Evolutionary conservation across 2,113 vertebrate species (phyloP).

Genomic region (Oophaga pumilio): DNA sequence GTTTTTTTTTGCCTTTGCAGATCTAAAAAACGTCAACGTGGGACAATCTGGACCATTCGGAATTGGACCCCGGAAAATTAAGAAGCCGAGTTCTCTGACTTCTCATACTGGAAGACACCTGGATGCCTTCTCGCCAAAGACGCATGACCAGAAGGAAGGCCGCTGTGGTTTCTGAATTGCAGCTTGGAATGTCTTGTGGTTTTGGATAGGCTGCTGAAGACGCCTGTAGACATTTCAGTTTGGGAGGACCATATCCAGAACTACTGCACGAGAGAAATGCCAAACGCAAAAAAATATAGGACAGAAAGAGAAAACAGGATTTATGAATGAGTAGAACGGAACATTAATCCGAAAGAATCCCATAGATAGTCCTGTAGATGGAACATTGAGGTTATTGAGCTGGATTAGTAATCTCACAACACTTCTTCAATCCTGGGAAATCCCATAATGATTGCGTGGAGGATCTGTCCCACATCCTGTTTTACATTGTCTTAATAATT

Average conservation of each 20-base stretch:
- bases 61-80: not conserved
- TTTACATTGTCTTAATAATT: constrained; percentile 2
- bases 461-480: not conserved
- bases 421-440: not conserved
- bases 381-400: constrained; percentile 6
- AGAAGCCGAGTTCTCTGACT: not conserved
- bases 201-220: constrained; percentile 55
- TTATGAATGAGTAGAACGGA: not conserved
- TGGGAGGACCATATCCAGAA: not conserved
- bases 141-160: constrained; percentile 16
- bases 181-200: constrained; percentile 41
- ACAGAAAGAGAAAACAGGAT: not conserved
- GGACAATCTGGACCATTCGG: not conserved
- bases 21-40: not conserved
- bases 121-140: constrained; percentile 52
- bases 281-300: not conserved
- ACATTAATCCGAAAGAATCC: not conserved
- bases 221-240: not conserved
- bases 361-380: not conserved
- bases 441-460: not conserved
- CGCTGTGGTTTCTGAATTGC: not conserved
- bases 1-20: constrained; percentile 30
- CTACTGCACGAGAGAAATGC: not conserved
- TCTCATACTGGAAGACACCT: constrained; percentile 39
- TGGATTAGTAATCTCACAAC: not conserved